Percentiles rank a stretch among this genome's conserved stretches.
These are phyloP conservation scores for Hypomecis punctinalis DNA, from an alignment of 2,888 invertebrate species.

Conservation along the genomic window DNA sequence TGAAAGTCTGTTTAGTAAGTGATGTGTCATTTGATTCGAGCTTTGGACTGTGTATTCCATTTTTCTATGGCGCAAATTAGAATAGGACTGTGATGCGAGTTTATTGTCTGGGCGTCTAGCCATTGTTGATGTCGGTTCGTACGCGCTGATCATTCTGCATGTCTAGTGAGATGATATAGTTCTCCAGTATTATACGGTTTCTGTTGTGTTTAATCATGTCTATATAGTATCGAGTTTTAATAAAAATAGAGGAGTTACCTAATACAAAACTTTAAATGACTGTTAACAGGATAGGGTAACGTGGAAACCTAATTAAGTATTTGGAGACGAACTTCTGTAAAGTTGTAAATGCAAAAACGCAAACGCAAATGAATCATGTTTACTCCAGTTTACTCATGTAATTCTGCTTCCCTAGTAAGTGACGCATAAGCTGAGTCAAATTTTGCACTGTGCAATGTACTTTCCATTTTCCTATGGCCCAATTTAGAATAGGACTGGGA, in stretches of 20 bases:
- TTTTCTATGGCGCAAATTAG: slow-evolving; percentile 42
- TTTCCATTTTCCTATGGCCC: slow-evolving; percentile 47
- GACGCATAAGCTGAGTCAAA: slow-evolving; percentile 52
- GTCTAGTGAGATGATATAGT: too few relatives aligned
- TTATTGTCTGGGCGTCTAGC: slow-evolving; percentile 22
- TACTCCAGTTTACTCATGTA: slow-evolving; percentile 82
- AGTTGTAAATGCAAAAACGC: too few relatives aligned
- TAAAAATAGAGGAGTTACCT: too few relatives aligned
- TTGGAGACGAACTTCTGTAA: too few relatives aligned
- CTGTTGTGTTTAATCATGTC: too few relatives aligned
- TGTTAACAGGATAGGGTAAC: too few relatives aligned
- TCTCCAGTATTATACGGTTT: too few relatives aligned
- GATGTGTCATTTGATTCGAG: slow-evolving; percentile 54
- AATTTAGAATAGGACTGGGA: slow-evolving; percentile 31
- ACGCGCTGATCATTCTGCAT: too few relatives aligned
- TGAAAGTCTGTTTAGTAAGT: slow-evolving; percentile 76
- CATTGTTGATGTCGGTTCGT: slow-evolving; percentile 21
- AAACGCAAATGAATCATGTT: slow-evolving; percentile 57
- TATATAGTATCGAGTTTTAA: too few relatives aligned
- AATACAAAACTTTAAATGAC: too few relatives aligned
- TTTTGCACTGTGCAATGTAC: slow-evolving; percentile 51
- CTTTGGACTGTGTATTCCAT: slow-evolving; percentile 57
- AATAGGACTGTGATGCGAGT: slow-evolving; percentile 24
- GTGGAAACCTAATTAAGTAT: too few relatives aligned
- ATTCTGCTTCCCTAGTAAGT: slow-evolving; percentile 68